Conservation (phyloP, 2,797 vertebrate species). For the Notamacropus eugenii region DNA sequence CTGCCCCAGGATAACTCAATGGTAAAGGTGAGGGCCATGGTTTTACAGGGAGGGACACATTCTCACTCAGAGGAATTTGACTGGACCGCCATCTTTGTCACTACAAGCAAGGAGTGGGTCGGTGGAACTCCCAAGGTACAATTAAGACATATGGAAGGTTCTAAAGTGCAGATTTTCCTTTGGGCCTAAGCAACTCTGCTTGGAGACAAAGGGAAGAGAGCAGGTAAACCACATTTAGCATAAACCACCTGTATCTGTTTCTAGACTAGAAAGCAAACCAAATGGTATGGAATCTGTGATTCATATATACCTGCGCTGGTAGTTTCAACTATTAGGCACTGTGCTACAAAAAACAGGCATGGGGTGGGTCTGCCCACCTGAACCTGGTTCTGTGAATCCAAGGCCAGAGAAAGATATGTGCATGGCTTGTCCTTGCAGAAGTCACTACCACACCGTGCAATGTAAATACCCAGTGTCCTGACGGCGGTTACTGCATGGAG, state of each 20-base stretch:
- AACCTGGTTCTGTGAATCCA: background rate
- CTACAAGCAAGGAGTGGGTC: background rate
- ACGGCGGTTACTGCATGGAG: constrained; percentile 95
- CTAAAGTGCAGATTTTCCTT: background rate
- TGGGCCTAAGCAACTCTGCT: no score
- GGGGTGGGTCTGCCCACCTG: background rate
- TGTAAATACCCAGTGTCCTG: constrained; percentile 93
- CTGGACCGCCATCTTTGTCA: background rate
- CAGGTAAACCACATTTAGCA: background rate
- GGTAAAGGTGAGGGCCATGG: background rate
- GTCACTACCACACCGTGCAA: constrained; percentile 96
- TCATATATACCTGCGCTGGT: no score
- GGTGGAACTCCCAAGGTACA: background rate
- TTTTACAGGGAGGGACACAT: background rate
- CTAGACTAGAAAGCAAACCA: background rate
- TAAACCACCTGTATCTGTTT: no score
- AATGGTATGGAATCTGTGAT: rapidly evolving
- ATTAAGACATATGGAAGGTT: background rate
- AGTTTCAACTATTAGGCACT: no score
- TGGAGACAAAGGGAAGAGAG: background rate
- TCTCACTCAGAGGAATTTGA: background rate
- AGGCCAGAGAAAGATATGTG: background rate
- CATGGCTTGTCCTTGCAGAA: constrained; percentile 84
- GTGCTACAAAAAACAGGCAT: background rate
- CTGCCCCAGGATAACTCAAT: background rate